Evolutionary conservation across 64 coral and sea anemone genomes (phyloP).

Genomic region (Montipora cactus): DNA sequence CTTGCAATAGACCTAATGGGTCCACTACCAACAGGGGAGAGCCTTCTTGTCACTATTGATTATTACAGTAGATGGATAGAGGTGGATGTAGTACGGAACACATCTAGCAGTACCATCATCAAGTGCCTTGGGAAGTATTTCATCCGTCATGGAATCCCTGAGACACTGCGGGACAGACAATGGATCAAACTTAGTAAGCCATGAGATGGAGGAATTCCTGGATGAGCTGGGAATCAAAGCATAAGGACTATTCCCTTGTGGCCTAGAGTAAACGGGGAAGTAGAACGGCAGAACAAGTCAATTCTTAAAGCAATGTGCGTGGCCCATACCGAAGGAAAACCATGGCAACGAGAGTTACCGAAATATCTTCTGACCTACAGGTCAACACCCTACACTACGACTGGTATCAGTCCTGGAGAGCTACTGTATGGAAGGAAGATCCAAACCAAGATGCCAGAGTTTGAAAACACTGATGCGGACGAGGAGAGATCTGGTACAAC

Average conservation of each 20-base stretch:
- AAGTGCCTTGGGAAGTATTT: too few relatives aligned
- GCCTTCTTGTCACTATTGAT: constrained; percentile 12
- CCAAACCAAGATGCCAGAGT: constrained; percentile 44
- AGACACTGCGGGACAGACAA: constrained; percentile 44
- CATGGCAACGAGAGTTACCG: constrained; percentile 40
- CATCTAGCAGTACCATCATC: too few relatives aligned
- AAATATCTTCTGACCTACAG: constrained; percentile 36
- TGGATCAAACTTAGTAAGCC: constrained; percentile 28
- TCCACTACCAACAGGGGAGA: constrained; percentile 10
- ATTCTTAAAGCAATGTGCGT: constrained; percentile 19
- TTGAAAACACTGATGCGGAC: constrained; percentile 3
- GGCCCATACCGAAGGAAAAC: constrained; percentile 24
- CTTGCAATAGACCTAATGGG: constrained; percentile 18
- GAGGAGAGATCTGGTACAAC: constrained; percentile 1
- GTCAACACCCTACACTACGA: constrained; percentile 33
- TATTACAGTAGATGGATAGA: constrained; percentile 46
- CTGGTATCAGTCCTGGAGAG: constrained; percentile 41
- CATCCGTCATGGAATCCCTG: too few relatives aligned
- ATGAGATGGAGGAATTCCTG: constrained; percentile 49
- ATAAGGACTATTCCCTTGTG: constrained; percentile 49
- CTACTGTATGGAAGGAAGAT: constrained; percentile 21
- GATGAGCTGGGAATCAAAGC: constrained; percentile 22
- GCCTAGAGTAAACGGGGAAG: constrained; percentile 50
- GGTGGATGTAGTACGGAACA: constrained; percentile 41
- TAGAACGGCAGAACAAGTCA: constrained; percentile 51